Base-by-base conservation (phyloP, 2,797 vertebrate genomes). In the Dryobates pubescens region DNA sequence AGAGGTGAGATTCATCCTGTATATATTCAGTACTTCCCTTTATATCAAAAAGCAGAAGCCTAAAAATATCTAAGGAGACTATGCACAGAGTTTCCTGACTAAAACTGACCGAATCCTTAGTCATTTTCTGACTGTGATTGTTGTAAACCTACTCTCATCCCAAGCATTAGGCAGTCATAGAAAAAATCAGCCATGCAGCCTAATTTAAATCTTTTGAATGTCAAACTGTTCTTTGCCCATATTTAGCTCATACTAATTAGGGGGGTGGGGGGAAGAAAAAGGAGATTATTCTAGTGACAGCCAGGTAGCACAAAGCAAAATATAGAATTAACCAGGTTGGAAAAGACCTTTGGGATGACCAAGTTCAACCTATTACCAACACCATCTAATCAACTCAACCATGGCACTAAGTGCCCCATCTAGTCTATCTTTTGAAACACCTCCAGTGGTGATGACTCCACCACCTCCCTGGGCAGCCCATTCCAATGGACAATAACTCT, bases 31-130 rank as follows among this genome's bases (percentile, higher is more conserved):
- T 61, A 34, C 36, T 83, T 83, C 19, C 57, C 30, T 67, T 92
- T 88, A 15, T 70, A 79, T 64, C 17, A 58, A 72, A 67, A 17
- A 82, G 15, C 30, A 81, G 34, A 81, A 92, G 20, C 17, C 71
- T 93, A 82, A 91, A 92, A 92, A 92, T 91, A 92, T 8, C 38
- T 38, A 24, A 24, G 16, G 17, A 92, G 17, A 88, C 24, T 83
- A 83, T 51, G 45, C 10, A 51, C 19, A 88, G 79, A 29, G 51
- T 76, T 89, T 92, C 58, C 89, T 86, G 65, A 49, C 32, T 51
- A 27, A 67, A 89, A 67, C 22, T 91, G 22, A 78, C 22, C 86
- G 86, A 82, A 77, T 82, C 19, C 49, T 89, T 77, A 89, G 62
- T 76, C 59, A 75, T 89, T 85, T 86, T 75, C 71, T 76, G 63